A percentile compares a stretch with the other conserved stretches of the same genome.
Evolutionary conservation across 2,797 vertebrate species (phyloP).

Genomic region (Syndactyla subalaris): DNA sequence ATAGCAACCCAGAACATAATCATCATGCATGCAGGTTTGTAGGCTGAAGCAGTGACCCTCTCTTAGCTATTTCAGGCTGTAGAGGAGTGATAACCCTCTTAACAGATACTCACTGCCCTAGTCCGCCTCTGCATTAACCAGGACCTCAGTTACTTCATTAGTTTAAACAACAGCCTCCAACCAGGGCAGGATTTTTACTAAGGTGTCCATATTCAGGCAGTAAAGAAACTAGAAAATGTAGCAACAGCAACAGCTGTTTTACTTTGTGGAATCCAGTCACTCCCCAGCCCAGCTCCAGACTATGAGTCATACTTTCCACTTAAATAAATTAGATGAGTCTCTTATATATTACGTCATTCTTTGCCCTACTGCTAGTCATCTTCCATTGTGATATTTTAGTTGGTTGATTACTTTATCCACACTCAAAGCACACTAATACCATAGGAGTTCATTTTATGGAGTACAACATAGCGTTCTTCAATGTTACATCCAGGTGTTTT

Average conservation of each 20-base stretch:
- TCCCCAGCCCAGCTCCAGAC: background rate
- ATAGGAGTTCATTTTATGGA: background rate
- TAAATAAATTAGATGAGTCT: background rate
- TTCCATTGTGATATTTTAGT: background rate
- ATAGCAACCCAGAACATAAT: background rate
- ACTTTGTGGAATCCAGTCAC: background rate
- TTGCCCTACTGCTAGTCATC: background rate
- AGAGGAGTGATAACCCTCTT: background rate
- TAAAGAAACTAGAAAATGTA: background rate
- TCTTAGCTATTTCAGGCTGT: background rate
- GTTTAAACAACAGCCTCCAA: background rate
- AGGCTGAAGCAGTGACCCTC: background rate
- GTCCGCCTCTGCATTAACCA: background rate
- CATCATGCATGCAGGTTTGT: fast-evolving
- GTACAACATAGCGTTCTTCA: background rate
- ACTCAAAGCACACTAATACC: background rate
- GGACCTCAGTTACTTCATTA: background rate
- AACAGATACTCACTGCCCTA: background rate
- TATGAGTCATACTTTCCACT: conserved; percentile 31
- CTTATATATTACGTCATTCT: background rate
- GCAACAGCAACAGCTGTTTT: background rate
- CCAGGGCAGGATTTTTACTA: background rate
- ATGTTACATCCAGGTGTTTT: background rate
- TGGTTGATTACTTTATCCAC: background rate
- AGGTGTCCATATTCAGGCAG: background rate